Conservation (phyloP, 2,888 invertebrate genomes). For the Ichneumoninae sp. region DNA sequence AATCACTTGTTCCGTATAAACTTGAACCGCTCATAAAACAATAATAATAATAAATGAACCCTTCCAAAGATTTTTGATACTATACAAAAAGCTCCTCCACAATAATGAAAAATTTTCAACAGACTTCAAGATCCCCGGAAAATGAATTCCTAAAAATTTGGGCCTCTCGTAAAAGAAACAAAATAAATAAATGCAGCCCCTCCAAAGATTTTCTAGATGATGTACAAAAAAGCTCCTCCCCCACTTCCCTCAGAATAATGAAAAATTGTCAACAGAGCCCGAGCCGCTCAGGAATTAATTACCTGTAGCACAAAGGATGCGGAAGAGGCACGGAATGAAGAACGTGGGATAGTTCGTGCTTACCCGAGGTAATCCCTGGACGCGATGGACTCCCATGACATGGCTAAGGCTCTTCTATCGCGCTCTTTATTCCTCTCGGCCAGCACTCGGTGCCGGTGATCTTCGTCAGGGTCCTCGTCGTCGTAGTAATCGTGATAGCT, state of each 20-base stretch:
- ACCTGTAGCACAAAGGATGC: neutral
- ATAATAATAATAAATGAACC: too few species aligned
- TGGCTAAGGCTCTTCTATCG: slow-evolving; percentile 83
- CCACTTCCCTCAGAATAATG: neutral
- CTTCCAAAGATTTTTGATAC: neutral
- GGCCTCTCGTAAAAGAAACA: too few species aligned
- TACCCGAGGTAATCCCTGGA: slow-evolving; percentile 92
- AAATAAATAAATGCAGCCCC: too few species aligned
- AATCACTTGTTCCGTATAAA: too few species aligned
- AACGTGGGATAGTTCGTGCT: slow-evolving; percentile 46
- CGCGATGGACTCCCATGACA: slow-evolving; percentile 95
- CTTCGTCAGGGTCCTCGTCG: slow-evolving; percentile 61
- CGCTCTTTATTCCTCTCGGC: slow-evolving; percentile 65
- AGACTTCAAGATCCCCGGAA: too few species aligned
- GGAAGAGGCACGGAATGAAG: neutral
- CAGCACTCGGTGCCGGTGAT: slow-evolving; percentile 56
- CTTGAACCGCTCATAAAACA: too few species aligned
- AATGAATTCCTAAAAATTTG: too few species aligned
- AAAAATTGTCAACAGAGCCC: neutral
- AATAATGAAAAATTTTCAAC: too few species aligned
- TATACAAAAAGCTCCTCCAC: neutral
- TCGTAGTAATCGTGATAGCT: slow-evolving; percentile 62
- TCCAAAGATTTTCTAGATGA: neutral
- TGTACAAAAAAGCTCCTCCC: neutral
- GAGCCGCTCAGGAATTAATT: slow-evolving; percentile 12